phyloP scores from a whole-genome alignment of 2,113 vertebrate genomes.

The Regulus satrapa region DNA sequence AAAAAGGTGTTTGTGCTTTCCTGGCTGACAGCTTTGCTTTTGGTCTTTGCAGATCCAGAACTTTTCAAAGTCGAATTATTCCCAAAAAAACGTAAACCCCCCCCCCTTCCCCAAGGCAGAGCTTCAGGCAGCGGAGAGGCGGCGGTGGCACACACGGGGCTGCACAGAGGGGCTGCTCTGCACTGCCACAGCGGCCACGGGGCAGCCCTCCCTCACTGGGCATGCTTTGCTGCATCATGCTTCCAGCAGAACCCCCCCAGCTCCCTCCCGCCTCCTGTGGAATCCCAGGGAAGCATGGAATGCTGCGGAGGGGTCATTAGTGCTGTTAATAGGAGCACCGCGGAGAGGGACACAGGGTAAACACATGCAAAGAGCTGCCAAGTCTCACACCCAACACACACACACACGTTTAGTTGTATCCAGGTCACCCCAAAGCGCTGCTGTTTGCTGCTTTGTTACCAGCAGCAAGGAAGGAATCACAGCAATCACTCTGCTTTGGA shows the following conservation, averaged over 20 bases:
- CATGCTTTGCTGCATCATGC: not conserved
- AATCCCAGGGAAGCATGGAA: not conserved
- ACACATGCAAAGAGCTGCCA: not conserved
- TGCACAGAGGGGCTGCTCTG: not conserved
- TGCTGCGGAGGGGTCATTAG: not conserved
- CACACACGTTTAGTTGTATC: not conserved
- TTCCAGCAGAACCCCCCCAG: conserved; percentile 15
- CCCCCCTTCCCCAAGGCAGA: no score
- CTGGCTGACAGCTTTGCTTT: not conserved
- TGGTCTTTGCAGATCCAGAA: not conserved
- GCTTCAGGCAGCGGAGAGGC: no score
- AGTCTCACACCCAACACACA: not conserved
- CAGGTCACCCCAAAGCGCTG: not conserved
- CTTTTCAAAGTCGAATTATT: not conserved
- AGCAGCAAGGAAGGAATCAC: not conserved
- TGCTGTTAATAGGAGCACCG: not conserved
- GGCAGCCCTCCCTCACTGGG: no score
- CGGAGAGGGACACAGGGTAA: not conserved
- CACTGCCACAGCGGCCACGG: no score
- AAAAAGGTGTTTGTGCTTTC: not conserved
- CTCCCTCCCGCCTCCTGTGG: no score
- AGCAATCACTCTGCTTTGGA: not conserved
- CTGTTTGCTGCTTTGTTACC: not conserved
- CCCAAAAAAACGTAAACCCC: no score
- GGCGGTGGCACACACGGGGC: not conserved